Base-by-base conservation (phyloP, 2,888 invertebrate species). In the Helobdella robusta region DNA sequence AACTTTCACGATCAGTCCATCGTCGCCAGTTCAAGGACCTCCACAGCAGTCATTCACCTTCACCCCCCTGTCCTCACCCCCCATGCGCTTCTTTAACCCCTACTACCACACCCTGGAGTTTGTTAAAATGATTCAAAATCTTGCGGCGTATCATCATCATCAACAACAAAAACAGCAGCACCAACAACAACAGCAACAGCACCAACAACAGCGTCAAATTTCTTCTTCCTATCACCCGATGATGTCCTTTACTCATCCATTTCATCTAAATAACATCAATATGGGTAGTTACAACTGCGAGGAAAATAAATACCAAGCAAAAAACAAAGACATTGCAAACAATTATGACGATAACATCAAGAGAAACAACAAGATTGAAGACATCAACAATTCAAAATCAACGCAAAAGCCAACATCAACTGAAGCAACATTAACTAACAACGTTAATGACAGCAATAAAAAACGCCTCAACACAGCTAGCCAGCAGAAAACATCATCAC, bases 31-130 rank as follows among this genome's bases (percentile, higher is more conserved):
- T 54, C 54, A 8, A 54, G 32, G 4, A 25, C 11, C 28, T 54
- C 54, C 6, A 32, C 54, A 6, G 30, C 28, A 25, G 23, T 11
- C 54, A 54, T 32, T 4, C 30, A 54, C 18, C 54, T 32, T 5
- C 11, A 32, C 54, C 32, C 54, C n/a, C 30, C 54, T 5, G 15
- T 28, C 23, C 11, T 28, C 54, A 25, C 54, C 23, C 54, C 54
- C 23, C 54, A 5, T 18, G 5, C 54, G 18, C 54, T n/a, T 54
- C 54, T n/a, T 40, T n/a, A 40, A 28, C 48, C 30, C 48, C 34
- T 35, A 50, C 28, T 62, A 50, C 62, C 48, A 62, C 30, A 23
- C 62, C 6, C 28, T 62, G 28, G 62, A 62, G 20, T 30, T 62
- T 6, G 44, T 48, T 50, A 62, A 62, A 50, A 44, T 62, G 15